phyloP scores from a whole-genome alignment of 2,113 vertebrate genomes.

The Heptranchias perlo region DNA sequence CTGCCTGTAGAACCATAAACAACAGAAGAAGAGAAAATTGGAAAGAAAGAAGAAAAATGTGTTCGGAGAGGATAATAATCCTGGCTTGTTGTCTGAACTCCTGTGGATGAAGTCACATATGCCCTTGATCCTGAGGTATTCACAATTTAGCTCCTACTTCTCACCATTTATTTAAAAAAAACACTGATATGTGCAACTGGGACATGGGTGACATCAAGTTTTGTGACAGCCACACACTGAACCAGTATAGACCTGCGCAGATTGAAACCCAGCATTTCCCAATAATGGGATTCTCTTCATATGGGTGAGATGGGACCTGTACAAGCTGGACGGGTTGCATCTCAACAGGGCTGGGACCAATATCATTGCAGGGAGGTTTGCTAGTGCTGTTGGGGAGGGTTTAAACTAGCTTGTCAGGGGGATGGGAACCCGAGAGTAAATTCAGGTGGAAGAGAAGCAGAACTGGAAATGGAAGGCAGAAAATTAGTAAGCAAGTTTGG shows the following conservation, averaged over 20 bases:
- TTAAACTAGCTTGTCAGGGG: too few relatives aligned
- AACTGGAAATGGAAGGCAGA: too few relatives aligned
- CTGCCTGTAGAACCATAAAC: not conserved
- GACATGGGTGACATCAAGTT: not conserved
- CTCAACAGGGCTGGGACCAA: too few relatives aligned
- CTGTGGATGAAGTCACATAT: not conserved
- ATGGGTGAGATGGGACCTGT: not conserved
- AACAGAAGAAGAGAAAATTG: not conserved
- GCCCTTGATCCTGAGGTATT: not conserved
- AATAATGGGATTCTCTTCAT: not conserved
- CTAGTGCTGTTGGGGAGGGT: too few relatives aligned
- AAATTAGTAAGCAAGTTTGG: too few relatives aligned
- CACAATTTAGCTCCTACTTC: not conserved
- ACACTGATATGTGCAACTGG: not conserved
- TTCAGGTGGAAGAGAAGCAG: too few relatives aligned
- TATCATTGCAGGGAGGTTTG: too few relatives aligned
- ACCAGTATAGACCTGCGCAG: not conserved
- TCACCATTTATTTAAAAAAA: not conserved
- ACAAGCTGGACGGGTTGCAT: too few relatives aligned
- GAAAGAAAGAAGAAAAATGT: not conserved
- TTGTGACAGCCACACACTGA: not conserved
- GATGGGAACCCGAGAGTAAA: too few relatives aligned
- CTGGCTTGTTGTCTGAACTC: not conserved
- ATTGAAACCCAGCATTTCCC: not conserved
- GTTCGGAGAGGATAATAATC: not conserved